These are phyloP conservation scores for Columba guinea DNA, from an alignment of 2,797 vertebrate species.

Conservation along the genomic window DNA sequence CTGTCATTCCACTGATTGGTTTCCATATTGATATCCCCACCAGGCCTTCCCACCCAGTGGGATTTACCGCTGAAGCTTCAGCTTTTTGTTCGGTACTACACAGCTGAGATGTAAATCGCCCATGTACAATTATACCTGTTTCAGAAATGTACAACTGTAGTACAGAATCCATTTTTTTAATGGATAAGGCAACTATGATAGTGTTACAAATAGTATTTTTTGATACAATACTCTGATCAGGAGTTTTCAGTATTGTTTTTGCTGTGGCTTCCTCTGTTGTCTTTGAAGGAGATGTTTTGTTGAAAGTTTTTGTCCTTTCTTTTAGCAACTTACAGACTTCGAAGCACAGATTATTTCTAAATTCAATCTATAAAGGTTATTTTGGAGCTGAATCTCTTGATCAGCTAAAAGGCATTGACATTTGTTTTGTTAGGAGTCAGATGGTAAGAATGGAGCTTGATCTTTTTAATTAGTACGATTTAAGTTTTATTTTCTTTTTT, in stretches of 20 bases:
- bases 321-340: neutral
- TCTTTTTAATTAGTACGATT: neutral
- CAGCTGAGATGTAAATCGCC: neutral
- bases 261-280: slow-evolving; percentile 16
- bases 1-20: slow-evolving; percentile 17
- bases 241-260: neutral
- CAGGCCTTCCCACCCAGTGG: neutral
- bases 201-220: neutral
- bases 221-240: neutral
- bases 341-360: neutral
- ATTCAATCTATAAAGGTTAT: neutral
- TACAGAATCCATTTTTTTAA: neutral
- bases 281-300: neutral
- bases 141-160: neutral
- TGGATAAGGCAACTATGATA: neutral
- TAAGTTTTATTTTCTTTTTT: neutral
- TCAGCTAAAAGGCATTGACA: neutral
- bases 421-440: neutral
- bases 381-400: neutral
- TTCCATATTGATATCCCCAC: slow-evolving; percentile 41
- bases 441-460: neutral
- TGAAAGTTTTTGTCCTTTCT: slow-evolving; percentile 14
- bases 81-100: neutral
- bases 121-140: neutral
- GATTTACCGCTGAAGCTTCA: neutral